Base-by-base conservation (phyloP, 2,113 vertebrate genomes). In the Entelurus aequoreus region DNA sequence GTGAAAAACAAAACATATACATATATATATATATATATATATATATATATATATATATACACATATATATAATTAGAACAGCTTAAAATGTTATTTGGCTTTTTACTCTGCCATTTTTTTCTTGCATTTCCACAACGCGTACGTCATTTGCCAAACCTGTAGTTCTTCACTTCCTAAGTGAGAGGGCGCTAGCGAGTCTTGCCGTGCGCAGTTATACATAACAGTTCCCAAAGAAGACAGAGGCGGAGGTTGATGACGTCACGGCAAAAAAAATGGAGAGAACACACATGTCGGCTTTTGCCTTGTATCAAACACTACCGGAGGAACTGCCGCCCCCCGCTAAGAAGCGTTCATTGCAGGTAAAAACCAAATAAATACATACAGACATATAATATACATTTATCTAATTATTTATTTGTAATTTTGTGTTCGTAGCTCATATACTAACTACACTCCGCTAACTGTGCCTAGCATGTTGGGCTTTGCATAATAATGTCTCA, bases 241-340 rank as follows among this genome's bases (percentile, higher is more conserved):
- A 0, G 78, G 78, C 82, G 69, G 84, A 12, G 28, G 4, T 13
- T 76, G 74, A 79, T 82, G 76, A 83, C 74, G 16, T 44, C 84
- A 12, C 40, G 0, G 0, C 0, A 0, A 1, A 16, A n/a, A 78
- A 79, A 68, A 90, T 90, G 90, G 88, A 90, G 67, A 69, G 65
- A 38, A 83, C 81, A 88, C 86, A 78, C 77, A 84, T 88, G 89
- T 91, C 90, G 1, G 90, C 90, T 0, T 88, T 91, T 74, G 75
- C 75, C 15, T 54, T 88, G 40, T 92, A 91, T 78, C 72, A 87
- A 37, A 74, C 69, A 3, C 0, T 89, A 8, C 40, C 73, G 36
- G 0, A 48, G 49, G 65, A 72, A 1, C 3, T 5, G 1, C 3
- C 67, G 55, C 53, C 76, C 21, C 52, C 77, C 3, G 49, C 35